Evolutionary conservation across 2,888 invertebrate species (phyloP).

Genomic region (Stictocephala bisonia): DNA sequence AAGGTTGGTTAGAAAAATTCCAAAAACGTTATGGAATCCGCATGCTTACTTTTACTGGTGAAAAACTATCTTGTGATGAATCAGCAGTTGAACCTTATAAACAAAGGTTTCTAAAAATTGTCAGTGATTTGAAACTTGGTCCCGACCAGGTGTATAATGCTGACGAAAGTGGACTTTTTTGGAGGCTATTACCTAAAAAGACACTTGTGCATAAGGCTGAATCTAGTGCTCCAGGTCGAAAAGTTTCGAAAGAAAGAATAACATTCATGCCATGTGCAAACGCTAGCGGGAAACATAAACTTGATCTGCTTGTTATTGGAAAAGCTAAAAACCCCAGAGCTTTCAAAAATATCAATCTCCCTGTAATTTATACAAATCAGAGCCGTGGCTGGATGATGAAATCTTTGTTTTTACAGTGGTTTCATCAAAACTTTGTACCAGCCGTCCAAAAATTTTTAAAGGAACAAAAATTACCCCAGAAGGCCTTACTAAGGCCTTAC

Average conservation of each 20-base stretch:
- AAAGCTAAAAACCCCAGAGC: constrained; percentile 1
- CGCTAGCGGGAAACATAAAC: not conserved
- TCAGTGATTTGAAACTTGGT: not conserved
- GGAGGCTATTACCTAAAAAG: not conserved
- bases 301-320: not conserved
- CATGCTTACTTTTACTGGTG: no score
- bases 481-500: not conserved
- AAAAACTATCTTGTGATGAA: no score
- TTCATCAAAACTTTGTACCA: constrained; percentile 3
- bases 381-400: not conserved
- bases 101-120: no score
- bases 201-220: not conserved
- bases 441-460: not conserved
- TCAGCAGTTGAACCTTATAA: not conserved
- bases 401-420: not conserved
- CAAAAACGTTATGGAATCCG: no score
- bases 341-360: constrained; percentile 5
- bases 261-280: constrained; percentile 10
- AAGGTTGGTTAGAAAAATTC: constrained; percentile 1
- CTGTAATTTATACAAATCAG: constrained; percentile 10
- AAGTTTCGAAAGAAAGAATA: not conserved
- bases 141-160: constrained; percentile 12
- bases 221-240: constrained; percentile 9
- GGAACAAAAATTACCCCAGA: not conserved
- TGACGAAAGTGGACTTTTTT: not conserved